Conservation (phyloP, 2,888 invertebrate species). For the Hemicrepidius hirtus region DNA sequence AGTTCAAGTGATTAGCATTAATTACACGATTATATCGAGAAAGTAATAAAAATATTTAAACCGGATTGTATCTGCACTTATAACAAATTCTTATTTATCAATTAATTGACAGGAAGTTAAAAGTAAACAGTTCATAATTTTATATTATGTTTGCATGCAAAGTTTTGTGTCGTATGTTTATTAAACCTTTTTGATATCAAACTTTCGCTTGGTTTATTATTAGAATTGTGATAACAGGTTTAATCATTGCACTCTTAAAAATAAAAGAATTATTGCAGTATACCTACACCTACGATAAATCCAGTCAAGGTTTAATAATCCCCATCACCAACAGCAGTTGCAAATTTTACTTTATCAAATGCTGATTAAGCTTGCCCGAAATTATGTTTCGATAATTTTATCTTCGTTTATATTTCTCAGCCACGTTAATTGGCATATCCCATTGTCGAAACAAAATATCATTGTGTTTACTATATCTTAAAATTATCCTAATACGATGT, state of each 20-base stretch:
- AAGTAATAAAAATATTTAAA: slow-evolving; percentile 3
- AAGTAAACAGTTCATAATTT: not conserved
- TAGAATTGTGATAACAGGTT: too few species aligned
- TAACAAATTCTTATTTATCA: slow-evolving; percentile 8
- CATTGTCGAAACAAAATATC: not conserved
- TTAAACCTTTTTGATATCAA: too few species aligned
- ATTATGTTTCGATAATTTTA: not conserved
- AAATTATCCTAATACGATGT: slow-evolving; percentile 30
- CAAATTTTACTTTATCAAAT: not conserved
- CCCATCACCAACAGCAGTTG: not conserved
- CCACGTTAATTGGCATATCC: not conserved
- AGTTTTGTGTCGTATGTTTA: not conserved
- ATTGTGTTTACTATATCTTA: slow-evolving; percentile 18
- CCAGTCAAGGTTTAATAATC: not conserved
- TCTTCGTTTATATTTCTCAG: not conserved
- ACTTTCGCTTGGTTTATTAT: too few species aligned
- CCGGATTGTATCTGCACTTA: not conserved
- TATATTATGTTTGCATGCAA: not conserved
- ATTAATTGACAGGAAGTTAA: not conserved
- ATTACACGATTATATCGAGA: slow-evolving; percentile 1
- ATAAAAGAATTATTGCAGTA: not conserved
- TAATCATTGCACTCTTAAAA: not conserved
- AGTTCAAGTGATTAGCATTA: slow-evolving; percentile 20
- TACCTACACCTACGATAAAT: not conserved
- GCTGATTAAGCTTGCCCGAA: not conserved